Evolutionary conservation across 2,888 invertebrate species (phyloP), one percentile per base, ranked within the genome.

Genomic region (Ornithoptera alexandrae): DNA sequence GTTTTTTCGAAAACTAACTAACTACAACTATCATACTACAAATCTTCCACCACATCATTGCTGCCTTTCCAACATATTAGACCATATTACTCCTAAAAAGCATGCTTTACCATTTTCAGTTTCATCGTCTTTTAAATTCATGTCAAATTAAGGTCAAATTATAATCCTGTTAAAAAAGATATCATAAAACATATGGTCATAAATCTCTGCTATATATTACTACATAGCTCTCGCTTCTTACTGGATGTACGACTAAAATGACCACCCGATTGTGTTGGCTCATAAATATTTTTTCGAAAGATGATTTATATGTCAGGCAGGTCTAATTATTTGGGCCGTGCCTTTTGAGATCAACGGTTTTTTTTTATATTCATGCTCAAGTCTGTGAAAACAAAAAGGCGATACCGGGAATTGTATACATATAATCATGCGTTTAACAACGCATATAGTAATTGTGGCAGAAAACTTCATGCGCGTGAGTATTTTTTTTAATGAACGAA

Each of bases 281-380:
- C 87, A 85, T 89, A 89, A 89, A 90, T 87, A 86, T 86, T 82
- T 67, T 83, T 84, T 83, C 79, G 81, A 81, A 79, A 81, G 81
- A 89, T 89, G 88, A 90, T 89, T 90, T 89, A 90, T 88, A 79
- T 78, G 78, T 79, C 81, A 81, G 82, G 78, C 80, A 78, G 81
- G 84, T 86, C 87, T 88, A 88, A 90, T 90, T 90, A 90, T 90
- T 87, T 85, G 80, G 89, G 86, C 83, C 88, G 84, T 80, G 79
- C 81, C 75, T 83, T 82, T 83, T 76, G 76, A 86, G 84, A 86
- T 85, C 84, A 79, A 79, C 80, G 84, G 86, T 85, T 67, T 66
- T 67, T 85, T 84, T 74, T 50, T 50, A 3, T 17, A 17, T 50
- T 50, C 50, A 15, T 8, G 7, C 50, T 73, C 72, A 70, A 71